phyloP scores from a whole-genome alignment of 2,113 vertebrate genomes.

The Semnornis frantzii region DNA sequence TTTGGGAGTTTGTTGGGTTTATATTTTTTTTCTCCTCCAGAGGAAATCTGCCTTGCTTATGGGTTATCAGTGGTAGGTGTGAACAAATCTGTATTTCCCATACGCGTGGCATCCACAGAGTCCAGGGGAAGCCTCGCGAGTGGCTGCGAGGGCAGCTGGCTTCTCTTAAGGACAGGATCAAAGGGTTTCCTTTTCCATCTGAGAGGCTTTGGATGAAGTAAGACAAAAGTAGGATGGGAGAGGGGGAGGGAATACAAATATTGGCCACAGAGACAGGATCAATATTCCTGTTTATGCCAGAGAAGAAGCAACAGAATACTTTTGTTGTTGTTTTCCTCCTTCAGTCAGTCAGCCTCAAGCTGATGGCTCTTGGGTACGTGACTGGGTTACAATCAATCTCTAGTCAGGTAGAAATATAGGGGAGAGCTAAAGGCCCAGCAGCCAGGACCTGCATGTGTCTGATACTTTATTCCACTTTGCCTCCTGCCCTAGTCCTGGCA shows the following conservation, averaged over 20 bases:
- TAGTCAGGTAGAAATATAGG: conserved; percentile 22
- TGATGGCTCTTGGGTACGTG: conserved; percentile 30
- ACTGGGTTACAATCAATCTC: conserved; percentile 62
- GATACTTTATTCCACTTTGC: conserved; percentile 37
- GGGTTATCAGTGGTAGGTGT: background rate
- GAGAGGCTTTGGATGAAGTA: conserved; percentile 65
- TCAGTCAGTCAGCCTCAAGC: conserved; percentile 65
- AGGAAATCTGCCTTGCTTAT: conserved; percentile 26
- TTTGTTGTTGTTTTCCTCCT: conserved; percentile 45
- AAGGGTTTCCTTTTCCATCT: conserved; percentile 39
- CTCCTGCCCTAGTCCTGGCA: conserved; percentile 60
- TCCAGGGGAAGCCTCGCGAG: conserved; percentile 20
- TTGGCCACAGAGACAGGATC: conserved; percentile 54
- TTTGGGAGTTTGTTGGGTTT: background rate
- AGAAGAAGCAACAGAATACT: conserved; percentile 64
- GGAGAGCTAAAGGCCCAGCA: conserved; percentile 38
- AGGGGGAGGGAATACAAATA: conserved; percentile 48
- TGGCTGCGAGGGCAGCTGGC: background rate
- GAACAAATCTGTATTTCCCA: background rate
- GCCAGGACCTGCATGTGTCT: background rate
- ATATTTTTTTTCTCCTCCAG: background rate
- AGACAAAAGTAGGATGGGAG: conserved; percentile 68
- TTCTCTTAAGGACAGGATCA: conserved; percentile 45
- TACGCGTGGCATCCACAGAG: background rate
- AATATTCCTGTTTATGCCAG: conserved; percentile 59